Percentiles rank a stretch among this genome's conserved stretches.
Conservation (phyloP, 53 echinoderm and acorn worm species). For the Astropecten irregularis region DNA sequence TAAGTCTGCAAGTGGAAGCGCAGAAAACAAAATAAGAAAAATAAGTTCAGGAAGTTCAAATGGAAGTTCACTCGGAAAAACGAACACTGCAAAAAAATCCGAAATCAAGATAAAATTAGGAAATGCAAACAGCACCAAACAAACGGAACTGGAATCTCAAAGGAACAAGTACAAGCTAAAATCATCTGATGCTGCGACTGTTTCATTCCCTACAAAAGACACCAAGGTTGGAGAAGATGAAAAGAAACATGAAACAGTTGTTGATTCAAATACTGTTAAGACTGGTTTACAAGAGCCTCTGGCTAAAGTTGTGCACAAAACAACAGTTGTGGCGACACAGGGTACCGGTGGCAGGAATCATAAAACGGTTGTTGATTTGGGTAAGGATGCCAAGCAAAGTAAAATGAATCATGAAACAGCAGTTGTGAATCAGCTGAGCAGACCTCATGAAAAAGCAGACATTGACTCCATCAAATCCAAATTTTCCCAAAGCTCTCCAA, state of each 20-base stretch:
- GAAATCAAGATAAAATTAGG: not conserved
- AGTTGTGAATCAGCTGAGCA: not conserved
- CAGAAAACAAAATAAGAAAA: not conserved
- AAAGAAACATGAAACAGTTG: conserved; percentile 6
- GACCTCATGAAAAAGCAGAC: not conserved
- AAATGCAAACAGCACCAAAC: not conserved
- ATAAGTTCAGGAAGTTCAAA: not conserved
- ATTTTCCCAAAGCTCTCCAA: not conserved
- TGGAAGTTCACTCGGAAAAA: not conserved
- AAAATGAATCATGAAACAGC: conserved; percentile 16
- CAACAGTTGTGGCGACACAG: not conserved
- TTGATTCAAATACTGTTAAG: not conserved
- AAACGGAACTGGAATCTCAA: not conserved
- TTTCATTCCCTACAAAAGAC: not conserved
- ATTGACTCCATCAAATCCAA: too few species aligned
- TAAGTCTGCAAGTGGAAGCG: not conserved
- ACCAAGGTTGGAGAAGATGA: not conserved
- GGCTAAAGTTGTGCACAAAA: not conserved
- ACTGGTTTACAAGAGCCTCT: not conserved
- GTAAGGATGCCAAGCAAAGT: conserved; percentile 2
- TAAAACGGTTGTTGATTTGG: not conserved
- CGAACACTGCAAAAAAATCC: not conserved
- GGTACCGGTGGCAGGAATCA: not conserved
- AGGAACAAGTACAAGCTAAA: not conserved
- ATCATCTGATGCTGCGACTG: not conserved